Conservation (phyloP, 2,888 invertebrate species). For the Harpalus rubripes region DNA sequence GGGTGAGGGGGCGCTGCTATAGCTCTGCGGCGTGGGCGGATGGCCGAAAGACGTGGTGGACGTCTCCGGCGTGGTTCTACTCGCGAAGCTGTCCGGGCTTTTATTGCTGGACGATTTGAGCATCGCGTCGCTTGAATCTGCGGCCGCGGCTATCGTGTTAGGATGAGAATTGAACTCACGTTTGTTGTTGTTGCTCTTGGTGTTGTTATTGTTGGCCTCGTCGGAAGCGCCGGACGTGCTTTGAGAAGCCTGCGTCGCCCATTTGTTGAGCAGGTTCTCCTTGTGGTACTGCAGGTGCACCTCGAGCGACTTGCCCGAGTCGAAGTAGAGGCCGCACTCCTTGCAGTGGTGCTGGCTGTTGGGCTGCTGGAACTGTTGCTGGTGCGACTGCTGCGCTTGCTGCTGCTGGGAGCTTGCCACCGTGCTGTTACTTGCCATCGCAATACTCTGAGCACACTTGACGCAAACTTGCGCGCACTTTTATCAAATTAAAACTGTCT, state of each 20-base stretch:
- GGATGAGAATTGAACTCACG: constrained; percentile 80
- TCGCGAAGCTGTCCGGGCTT: constrained; percentile 82
- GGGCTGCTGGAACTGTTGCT: constrained; percentile 79
- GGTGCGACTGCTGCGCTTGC: constrained; percentile 75
- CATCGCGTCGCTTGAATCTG: constrained; percentile 87
- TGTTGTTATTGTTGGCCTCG: constrained; percentile 85
- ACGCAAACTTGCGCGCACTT: constrained; percentile 59
- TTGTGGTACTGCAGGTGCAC: constrained; percentile 90
- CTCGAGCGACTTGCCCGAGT: constrained; percentile 87
- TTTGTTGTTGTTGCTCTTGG: constrained; percentile 76
- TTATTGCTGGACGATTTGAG: constrained; percentile 79
- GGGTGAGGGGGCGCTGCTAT: constrained; percentile 84
- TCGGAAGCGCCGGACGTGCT: constrained; percentile 73
- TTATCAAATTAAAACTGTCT: constrained; percentile 60
- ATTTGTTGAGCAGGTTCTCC: constrained; percentile 87
- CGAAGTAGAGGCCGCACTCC: constrained; percentile 87
- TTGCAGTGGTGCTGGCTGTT: constrained; percentile 84
- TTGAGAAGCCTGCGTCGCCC: constrained; percentile 81
- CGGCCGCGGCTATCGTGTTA: constrained; percentile 83
- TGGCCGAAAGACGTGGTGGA: constrained; percentile 82
- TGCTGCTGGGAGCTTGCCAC: constrained; percentile 70
- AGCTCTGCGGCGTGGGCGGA: constrained; percentile 84
- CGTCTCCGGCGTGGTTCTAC: constrained; percentile 78
- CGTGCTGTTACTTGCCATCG: constrained; percentile 75
- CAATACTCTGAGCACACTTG: constrained; percentile 68